Percentiles rank a stretch among this genome's conserved stretches.
Conservation (phyloP, 2,888 invertebrate genomes). For the Ophion costatus region DNA sequence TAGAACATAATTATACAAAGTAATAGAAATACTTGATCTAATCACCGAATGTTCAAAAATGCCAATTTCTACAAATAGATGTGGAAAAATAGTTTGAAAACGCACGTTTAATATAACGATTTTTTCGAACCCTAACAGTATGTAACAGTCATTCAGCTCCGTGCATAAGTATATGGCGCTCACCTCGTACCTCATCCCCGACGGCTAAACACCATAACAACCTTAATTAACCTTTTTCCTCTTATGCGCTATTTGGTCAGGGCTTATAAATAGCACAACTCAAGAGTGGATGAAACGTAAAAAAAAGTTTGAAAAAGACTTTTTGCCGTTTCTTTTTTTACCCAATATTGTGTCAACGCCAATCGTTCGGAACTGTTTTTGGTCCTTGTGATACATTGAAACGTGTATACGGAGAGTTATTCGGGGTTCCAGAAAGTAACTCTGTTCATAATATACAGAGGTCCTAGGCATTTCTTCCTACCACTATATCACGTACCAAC, state of each 20-base stretch:
- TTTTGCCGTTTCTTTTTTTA: neutral
- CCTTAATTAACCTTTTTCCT: no score
- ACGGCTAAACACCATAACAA: no score
- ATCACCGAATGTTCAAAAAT: no score
- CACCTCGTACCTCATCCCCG: no score
- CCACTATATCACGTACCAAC: neutral
- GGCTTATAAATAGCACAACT: constrained; percentile 7
- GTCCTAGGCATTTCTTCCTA: neutral
- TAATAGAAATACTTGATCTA: no score
- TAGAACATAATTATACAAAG: no score
- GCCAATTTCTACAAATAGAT: no score
- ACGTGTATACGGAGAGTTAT: constrained; percentile 37
- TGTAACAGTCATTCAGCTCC: no score
- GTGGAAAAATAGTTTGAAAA: no score
- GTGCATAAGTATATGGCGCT: no score
- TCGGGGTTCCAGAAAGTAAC: constrained; percentile 44
- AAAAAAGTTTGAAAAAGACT: constrained; percentile 29
- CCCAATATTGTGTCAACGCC: neutral
- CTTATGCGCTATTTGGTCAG: neutral
- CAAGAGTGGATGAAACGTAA: constrained; percentile 4
- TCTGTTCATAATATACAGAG: constrained; percentile 30
- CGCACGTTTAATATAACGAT: no score
- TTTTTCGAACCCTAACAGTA: no score
- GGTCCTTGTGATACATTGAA: constrained; percentile 11
- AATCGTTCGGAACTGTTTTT: constrained; percentile 8